Base-by-base conservation (phyloP, 2,797 vertebrate species). In the Vespertilio murinus region DNA sequence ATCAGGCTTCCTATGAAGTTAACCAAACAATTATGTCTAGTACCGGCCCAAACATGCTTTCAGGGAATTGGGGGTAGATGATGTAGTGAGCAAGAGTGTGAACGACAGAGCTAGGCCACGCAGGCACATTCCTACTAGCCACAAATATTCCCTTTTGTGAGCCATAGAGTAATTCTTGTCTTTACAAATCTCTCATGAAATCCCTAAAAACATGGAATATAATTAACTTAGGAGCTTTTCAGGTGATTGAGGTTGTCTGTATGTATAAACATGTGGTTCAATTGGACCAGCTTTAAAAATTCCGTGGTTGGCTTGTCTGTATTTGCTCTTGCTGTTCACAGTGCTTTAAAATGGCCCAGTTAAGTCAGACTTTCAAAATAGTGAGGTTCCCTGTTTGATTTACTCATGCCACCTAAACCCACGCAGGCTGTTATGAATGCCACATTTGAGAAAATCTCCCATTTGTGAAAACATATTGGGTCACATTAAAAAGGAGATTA, bases 381-480 rank as follows among this genome's bases (percentile, higher is more conserved):
- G 71, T 54, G 59, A 94, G 91, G 83, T 49, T 86, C 80, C 65
- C 71, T 94, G 59, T 95, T 94, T 96, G 96, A 95, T 94, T 96
- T 95, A 88, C 92, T 93, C 35, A 45, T 33, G 78, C 94, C 94
- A 56, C 93, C 75, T 33, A 92, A 93, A 88, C 90, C 79, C 56
- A 94, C 6, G 11, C 69, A 88, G 89, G 74, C 56, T 71, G 78
- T 71, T 94, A 97, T 95, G 95, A 97, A 97, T 80, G 95, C 96
- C 88, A 86, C 93, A 71, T 96, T 97, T 97, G 89, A 95, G 96
- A 95, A 96, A 97, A 86, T 80, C 77, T 94, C 91, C 71, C 90
- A 28, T 95, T 94, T 94, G 83, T 73, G 79, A 90, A 96, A 96
- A 94, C 93, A 96, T 81, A 95, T 91, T 90, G 70, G 93, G 87